These are phyloP conservation scores for Chaetodon trifascialis DNA, from an alignment of 2,113 vertebrate genomes.

Conservation along the genomic window DNA sequence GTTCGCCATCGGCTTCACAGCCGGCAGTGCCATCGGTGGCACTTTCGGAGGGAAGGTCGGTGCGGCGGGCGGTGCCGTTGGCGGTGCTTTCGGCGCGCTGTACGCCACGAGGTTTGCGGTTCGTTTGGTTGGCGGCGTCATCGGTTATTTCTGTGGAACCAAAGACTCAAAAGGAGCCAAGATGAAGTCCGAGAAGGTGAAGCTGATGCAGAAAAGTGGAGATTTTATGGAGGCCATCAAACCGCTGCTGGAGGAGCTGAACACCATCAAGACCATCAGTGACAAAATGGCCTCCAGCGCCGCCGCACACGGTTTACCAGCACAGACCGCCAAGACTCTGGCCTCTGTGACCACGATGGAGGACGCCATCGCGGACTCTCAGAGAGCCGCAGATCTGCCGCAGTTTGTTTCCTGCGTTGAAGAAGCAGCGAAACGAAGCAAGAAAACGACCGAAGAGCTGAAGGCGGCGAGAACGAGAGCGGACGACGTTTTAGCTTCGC, in stretches of 20 bases:
- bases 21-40: conserved; percentile 7
- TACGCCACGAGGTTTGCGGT: accelerated
- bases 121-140: accelerated
- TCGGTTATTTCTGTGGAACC: accelerated
- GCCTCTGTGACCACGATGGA: not conserved
- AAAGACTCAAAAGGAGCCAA: not conserved
- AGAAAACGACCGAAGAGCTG: not conserved
- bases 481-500: not conserved
- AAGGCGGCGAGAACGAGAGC: not conserved
- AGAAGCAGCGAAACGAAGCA: not conserved
- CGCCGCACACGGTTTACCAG: accelerated
- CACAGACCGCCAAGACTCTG: not conserved
- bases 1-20: not conserved
- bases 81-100: conserved; percentile 14
- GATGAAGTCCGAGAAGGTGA: accelerated
- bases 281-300: not conserved
- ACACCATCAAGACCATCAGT: not conserved
- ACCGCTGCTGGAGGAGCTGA: conserved; percentile 18
- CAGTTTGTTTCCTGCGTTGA: not conserved
- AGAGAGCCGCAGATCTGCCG: accelerated
- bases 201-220: not conserved
- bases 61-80: not conserved
- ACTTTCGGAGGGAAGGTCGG: conserved; percentile 1
- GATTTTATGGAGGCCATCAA: not conserved
- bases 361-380: not conserved